A percentile compares a stretch with the other conserved stretches of the same genome.
Conservation (phyloP, 2,113 vertebrate species). For the Azemiops feae region DNA sequence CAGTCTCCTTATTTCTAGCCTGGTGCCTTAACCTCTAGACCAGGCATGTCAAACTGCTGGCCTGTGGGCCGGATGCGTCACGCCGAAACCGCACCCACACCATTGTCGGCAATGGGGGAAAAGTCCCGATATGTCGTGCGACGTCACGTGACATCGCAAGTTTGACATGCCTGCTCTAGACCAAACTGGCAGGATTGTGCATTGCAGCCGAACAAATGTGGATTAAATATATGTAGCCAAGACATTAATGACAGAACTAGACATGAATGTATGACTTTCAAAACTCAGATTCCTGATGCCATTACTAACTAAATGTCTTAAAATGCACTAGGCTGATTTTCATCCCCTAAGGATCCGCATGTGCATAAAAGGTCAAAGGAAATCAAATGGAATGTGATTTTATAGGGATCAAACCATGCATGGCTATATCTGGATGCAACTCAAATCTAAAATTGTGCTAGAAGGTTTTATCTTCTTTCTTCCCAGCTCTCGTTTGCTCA, state of each 20-base stretch:
- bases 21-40: neutral
- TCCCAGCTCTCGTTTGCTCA: neutral
- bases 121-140: too few relatives aligned
- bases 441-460: neutral
- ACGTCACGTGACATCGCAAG: too few relatives aligned
- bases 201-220: neutral
- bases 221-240: constrained; percentile 1
- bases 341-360: neutral
- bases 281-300: neutral
- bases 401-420: neutral
- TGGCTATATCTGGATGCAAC: neutral
- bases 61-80: too few relatives aligned
- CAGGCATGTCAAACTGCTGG: too few relatives aligned
- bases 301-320: neutral
- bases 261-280: neutral
- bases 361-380: neutral
- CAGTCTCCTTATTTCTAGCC: neutral
- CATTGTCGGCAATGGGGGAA: too few relatives aligned
- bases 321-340: neutral
- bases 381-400: neutral
- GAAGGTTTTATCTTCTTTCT: neutral
- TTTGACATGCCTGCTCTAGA: neutral
- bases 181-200: neutral
- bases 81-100: too few relatives aligned
- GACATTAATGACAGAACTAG: neutral